Conservation (phyloP, 1,140 invertebrate genomes). For the Hyles vespertilio region DNA sequence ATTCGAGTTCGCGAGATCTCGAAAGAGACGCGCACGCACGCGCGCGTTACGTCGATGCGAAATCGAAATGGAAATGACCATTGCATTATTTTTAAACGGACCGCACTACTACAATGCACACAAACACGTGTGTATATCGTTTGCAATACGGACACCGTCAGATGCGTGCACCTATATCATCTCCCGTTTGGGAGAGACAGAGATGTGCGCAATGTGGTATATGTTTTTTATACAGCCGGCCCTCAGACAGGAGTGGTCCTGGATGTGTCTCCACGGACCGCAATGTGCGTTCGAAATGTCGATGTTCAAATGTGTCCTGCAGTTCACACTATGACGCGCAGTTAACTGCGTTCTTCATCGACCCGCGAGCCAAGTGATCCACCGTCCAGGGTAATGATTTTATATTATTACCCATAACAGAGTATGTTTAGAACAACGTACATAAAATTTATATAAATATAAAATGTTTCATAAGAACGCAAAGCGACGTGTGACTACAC, state of each 20-base stretch:
- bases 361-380: slow-evolving; percentile 78
- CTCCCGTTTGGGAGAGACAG: too few species aligned
- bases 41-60: too few species aligned
- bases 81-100: slow-evolving; percentile 17
- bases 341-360: slow-evolving; percentile 87
- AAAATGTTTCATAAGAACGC: not conserved
- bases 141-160: slow-evolving; percentile 18
- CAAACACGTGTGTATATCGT: too few species aligned
- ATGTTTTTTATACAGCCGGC: slow-evolving; percentile 36
- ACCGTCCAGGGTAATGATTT: slow-evolving; percentile 75
- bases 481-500: not conserved
- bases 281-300: slow-evolving; percentile 87
- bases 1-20: too few species aligned
- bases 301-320: slow-evolving; percentile 87
- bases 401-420: not conserved
- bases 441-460: slow-evolving; percentile 5
- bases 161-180: not conserved
- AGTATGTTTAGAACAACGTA: not conserved
- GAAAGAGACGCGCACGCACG: too few species aligned
- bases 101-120: not conserved
- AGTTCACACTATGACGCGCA: slow-evolving; percentile 87
- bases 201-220: slow-evolving; percentile 27
- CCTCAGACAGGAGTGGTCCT: slow-evolving; percentile 76
- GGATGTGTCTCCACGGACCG: slow-evolving; percentile 41
- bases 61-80: slow-evolving; percentile 3